A percentile compares a stretch with the other conserved stretches of the same genome.
Evolutionary conservation across 2,888 invertebrate species (phyloP).

Genomic region (Pinctada fucata): DNA sequence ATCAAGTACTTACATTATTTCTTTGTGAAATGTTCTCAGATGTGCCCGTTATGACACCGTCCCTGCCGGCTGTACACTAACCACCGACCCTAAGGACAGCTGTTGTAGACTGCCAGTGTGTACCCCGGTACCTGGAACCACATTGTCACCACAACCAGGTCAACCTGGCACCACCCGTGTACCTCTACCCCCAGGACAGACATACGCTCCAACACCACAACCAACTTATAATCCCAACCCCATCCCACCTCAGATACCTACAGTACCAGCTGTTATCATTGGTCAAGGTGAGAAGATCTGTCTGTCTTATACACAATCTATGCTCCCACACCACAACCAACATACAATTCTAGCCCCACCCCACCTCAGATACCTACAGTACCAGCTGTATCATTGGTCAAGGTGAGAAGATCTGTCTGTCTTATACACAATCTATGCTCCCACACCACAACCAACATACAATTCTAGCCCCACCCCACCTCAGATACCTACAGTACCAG

Average conservation of each 20-base stretch:
- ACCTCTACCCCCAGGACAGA: conserved; percentile 35
- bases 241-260: conserved; percentile 45
- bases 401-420: conserved; percentile 33
- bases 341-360: conserved; percentile 37
- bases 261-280: conserved; percentile 52
- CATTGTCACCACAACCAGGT: conserved; percentile 41
- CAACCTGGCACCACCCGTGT: neutral
- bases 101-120: conserved; percentile 62
- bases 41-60: conserved; percentile 53
- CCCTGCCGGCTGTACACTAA: conserved; percentile 55
- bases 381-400: conserved; percentile 54
- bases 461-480: conserved; percentile 38
- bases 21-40: conserved; percentile 33
- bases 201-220: conserved; percentile 19
- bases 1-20: too few relatives aligned
- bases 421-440: conserved; percentile 2
- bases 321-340: conserved; percentile 31
- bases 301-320: neutral
- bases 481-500: conserved; percentile 51
- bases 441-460: conserved; percentile 33
- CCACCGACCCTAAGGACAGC: conserved; percentile 59
- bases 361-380: conserved; percentile 49
- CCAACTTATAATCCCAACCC: conserved; percentile 42
- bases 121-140: conserved; percentile 44
- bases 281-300: conserved; percentile 49